Base-by-base conservation (phyloP, 2,888 invertebrate species). In the Neuroscelio doddi region DNA sequence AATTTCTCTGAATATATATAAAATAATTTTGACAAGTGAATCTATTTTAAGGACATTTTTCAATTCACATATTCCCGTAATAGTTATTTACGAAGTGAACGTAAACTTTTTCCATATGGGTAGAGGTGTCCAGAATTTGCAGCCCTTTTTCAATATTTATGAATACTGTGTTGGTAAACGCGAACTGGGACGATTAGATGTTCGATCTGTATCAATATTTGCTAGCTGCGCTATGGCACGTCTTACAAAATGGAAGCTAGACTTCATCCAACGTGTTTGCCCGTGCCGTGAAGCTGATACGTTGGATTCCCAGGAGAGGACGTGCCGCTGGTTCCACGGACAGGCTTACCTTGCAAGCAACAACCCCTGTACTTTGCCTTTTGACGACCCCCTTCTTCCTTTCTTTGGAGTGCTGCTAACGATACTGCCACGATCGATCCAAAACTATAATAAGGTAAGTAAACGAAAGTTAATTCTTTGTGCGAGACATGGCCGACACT, bases 181-280 rank as follows among this genome's bases (percentile, higher is more conserved):
- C 70, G 59, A 67, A 59, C 69, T 71, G 66, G 69, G 75, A 70
- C 79, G 81, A 80, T 81, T 81, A 81, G 77, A 79, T 78, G 80
- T 80, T 80, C 80, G 80, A 81, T 80, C 76, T 77, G 76, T 79
- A 81, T 78, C 77, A 81, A 82, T 81, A 81, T 81, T 82, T 81
- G 79, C 77, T 72, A 59, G 75, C 73, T 72, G 57, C 70, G 69
- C 68, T 69, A 69, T 64, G 68, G 76, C 69, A 71, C 75, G 75
- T 74, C 76, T 74, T 73, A 74, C 74, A 74, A 79, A 79, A 79
- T 78, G 77, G 77, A 74, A 77, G 63, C 58, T 58, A 36, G 62
- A 56, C 59, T 58, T 58, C 47, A 58, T 67, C 49, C 39, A 26
- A 12, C 16, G 75, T 79, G 76, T 81, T 82, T 81, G 80, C 80